Evolutionary conservation across 2,888 invertebrate species (phyloP).

Genomic region (Chaetoderma sp.): DNA sequence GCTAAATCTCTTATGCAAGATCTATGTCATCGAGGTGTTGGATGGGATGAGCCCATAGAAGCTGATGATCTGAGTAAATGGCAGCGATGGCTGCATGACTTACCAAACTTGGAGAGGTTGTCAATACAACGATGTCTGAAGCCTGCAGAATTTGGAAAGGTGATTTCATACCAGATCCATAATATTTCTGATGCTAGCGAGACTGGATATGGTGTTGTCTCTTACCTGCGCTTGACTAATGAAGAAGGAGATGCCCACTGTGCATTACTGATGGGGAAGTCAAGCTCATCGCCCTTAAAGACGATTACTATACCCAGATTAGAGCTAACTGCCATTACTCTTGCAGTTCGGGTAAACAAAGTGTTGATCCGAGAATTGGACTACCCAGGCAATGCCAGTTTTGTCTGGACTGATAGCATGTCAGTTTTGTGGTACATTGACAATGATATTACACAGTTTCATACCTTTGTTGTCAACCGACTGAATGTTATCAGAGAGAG

Average conservation of each 20-base stretch:
- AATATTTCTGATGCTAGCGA: constrained; percentile 30
- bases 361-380: constrained; percentile 15
- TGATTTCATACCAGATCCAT: constrained; percentile 18
- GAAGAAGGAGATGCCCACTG: constrained; percentile 14
- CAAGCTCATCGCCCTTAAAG: constrained; percentile 2
- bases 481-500: constrained; percentile 7
- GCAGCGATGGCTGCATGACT: too few relatives aligned
- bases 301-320: neutral
- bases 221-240: constrained; percentile 22
- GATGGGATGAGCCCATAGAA: constrained; percentile 25
- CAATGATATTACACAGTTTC: constrained; percentile 11
- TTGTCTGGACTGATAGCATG: constrained; percentile 27
- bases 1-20: constrained; percentile 15
- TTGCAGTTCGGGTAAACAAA: neutral
- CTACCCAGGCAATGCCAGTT: neutral
- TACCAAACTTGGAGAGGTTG: too few relatives aligned
- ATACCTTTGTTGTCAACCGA: constrained; percentile 25
- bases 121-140: constrained; percentile 22
- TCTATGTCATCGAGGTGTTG: constrained; percentile 8
- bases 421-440: constrained; percentile 19
- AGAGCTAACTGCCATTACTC: constrained; percentile 12
- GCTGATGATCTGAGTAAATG: constrained; percentile 8
- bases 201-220: constrained; percentile 18
- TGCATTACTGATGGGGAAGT: constrained; percentile 18
- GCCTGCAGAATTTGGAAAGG: constrained; percentile 15